A percentile compares a stretch with the other conserved stretches of the same genome.
Evolutionary conservation across 2,113 vertebrate genomes (phyloP).

Genomic region (Pterocles orientalis): DNA sequence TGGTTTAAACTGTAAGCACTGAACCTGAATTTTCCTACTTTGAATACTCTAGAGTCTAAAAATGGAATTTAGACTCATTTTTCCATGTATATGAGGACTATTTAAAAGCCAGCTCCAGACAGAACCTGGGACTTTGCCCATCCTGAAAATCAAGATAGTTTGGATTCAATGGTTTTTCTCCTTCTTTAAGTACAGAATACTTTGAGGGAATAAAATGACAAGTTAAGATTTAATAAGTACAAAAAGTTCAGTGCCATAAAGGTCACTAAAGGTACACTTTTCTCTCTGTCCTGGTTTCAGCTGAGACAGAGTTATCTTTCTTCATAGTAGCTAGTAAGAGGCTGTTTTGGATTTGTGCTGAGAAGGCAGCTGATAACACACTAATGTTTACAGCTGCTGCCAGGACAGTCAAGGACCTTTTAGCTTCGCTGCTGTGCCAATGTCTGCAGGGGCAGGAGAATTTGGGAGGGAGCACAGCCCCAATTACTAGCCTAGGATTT

Average conservation of each 20-base stretch:
- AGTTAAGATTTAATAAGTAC: background rate
- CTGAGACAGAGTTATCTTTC: too few relatives aligned
- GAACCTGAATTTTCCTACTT: slow-evolving; percentile 16
- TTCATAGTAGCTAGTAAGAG: too few relatives aligned
- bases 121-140: background rate
- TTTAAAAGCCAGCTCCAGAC: background rate
- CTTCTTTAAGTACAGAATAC: background rate
- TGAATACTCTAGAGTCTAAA: background rate
- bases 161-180: background rate
- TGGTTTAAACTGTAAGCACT: background rate
- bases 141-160: background rate
- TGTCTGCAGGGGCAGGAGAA: too few relatives aligned
- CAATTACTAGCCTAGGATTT: too few relatives aligned
- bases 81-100: background rate
- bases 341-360: too few relatives aligned
- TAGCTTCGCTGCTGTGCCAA: too few relatives aligned
- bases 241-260: background rate
- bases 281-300: background rate
- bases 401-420: too few relatives aligned
- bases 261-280: background rate
- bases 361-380: too few relatives aligned
- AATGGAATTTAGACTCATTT: background rate
- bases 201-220: background rate
- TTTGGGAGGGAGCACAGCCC: too few relatives aligned
- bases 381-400: too few relatives aligned